Conservation (phyloP, 2,888 invertebrate species). For the Drosophila conformis region DNA sequence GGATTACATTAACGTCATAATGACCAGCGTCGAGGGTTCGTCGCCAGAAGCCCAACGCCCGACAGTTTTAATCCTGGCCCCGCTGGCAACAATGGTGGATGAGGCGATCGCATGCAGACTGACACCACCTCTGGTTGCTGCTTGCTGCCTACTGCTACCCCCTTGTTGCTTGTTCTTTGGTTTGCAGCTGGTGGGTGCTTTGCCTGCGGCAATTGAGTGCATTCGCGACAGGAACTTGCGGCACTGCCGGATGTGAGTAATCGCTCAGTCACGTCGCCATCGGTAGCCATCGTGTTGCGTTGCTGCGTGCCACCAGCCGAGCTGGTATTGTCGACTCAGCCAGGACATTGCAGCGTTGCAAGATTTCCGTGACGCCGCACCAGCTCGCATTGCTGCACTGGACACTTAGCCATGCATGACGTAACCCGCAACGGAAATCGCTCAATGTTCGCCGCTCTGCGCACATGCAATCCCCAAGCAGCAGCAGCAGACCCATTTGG, state of each 20-base stretch:
- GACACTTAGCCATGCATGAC: constrained; percentile 67
- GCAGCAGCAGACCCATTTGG: constrained; percentile 8
- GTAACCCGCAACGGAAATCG: constrained; percentile 72
- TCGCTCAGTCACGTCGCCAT: constrained; percentile 72
- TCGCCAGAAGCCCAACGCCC: constrained; percentile 51
- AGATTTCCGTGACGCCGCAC: constrained; percentile 51
- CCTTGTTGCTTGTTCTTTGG: constrained; percentile 8
- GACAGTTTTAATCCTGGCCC: constrained; percentile 68
- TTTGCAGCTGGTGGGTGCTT: constrained; percentile 22
- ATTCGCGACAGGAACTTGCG: constrained; percentile 70
- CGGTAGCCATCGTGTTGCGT: constrained; percentile 17
- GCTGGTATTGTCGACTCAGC: constrained; percentile 34
- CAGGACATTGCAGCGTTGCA: constrained; percentile 52
- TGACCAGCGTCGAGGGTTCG: constrained; percentile 58
- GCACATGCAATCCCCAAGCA: constrained; percentile 60
- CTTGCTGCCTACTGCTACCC: background rate
- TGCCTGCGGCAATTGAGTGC: constrained; percentile 55
- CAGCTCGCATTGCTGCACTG: constrained; percentile 4
- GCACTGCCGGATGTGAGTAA: constrained; percentile 76
- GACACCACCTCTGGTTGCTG: constrained; percentile 11
- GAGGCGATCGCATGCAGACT: constrained; percentile 23
- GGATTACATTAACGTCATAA: constrained; percentile 80
- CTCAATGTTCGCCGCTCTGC: constrained; percentile 52
- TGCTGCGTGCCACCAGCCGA: constrained; percentile 2
- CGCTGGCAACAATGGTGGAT: constrained; percentile 19